A percentile compares a stretch with the other conserved stretches of the same genome.
phyloP scores from a whole-genome alignment of 2,888 invertebrate genomes.

The Eristalinus sepulchralis region DNA sequence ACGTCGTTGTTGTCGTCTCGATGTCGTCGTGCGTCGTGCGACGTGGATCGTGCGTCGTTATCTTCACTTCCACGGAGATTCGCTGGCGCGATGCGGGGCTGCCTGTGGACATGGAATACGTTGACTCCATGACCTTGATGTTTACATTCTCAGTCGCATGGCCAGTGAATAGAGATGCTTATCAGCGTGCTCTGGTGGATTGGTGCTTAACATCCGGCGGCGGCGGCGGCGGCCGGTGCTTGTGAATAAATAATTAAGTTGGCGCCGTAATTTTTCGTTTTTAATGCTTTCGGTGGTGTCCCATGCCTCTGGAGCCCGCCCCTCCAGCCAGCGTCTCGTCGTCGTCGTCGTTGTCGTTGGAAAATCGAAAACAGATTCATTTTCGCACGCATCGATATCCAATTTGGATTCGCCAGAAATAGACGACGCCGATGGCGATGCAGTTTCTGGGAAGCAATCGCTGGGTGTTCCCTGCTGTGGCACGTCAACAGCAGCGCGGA shows the following conservation, averaged over 20 bases:
- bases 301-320: too few species aligned
- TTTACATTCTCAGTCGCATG: constrained; percentile 9
- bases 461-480: background rate
- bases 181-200: constrained; percentile 11
- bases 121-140: constrained; percentile 58
- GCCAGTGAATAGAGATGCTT: constrained; percentile 36
- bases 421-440: background rate
- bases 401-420: background rate
- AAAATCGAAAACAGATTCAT: background rate
- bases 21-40: background rate
- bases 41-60: background rate
- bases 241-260: constrained; percentile 35
- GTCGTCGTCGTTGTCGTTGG: background rate
- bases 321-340: background rate
- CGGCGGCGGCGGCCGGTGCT: constrained; percentile 38
- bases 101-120: constrained; percentile 19
- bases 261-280: constrained; percentile 30
- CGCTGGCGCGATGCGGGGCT: background rate
- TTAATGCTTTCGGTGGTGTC: background rate
- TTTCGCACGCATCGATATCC: background rate
- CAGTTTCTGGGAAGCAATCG: background rate
- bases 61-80: background rate
- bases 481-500: background rate
- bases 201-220: constrained; percentile 55
- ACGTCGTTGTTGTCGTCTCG: background rate